phyloP scores from a whole-genome alignment of 2,797 vertebrate species.

The Betta splendens region DNA sequence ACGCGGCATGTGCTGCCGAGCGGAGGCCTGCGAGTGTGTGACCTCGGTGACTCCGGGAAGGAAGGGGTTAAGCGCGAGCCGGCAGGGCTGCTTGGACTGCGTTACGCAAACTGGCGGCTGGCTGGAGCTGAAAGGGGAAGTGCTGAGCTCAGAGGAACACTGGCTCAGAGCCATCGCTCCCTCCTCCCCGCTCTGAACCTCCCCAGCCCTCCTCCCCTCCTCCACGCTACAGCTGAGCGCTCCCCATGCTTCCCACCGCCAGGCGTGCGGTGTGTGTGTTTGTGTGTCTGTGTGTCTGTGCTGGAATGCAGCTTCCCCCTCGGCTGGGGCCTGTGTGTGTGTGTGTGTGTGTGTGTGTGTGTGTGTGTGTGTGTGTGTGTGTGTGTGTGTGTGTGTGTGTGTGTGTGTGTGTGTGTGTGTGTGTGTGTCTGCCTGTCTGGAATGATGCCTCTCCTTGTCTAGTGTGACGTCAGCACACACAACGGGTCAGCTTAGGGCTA shows the following conservation, averaged over 20 bases:
- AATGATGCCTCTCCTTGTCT: constrained; percentile 81
- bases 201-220: constrained; percentile 49
- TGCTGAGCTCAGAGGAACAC: constrained; percentile 82
- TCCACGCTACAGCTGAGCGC: constrained; percentile 80
- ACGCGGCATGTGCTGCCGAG: constrained; percentile 38
- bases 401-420: constrained; percentile 10
- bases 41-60: constrained; percentile 72
- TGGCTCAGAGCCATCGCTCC: constrained; percentile 72
- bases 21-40: constrained; percentile 46
- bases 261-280: constrained; percentile 78
- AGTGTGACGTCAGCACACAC: constrained; percentile 80
- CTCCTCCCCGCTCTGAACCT: constrained; percentile 51
- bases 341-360: constrained; percentile 53
- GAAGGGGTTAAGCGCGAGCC: constrained; percentile 75
- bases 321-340: constrained; percentile 67
- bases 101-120: constrained; percentile 79
- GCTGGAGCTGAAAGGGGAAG: constrained; percentile 81
- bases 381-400: constrained; percentile 49
- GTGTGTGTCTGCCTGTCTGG: constrained; percentile 68
- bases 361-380: constrained; percentile 76
- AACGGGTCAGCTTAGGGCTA: constrained; percentile 81
- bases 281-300: constrained; percentile 76
- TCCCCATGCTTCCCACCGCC: constrained; percentile 78
- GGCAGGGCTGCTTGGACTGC: constrained; percentile 65
- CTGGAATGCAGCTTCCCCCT: constrained; percentile 77